These are phyloP conservation scores for Gymnorhina tibicen DNA, from an alignment of 2,113 vertebrate species.

Conservation along the genomic window DNA sequence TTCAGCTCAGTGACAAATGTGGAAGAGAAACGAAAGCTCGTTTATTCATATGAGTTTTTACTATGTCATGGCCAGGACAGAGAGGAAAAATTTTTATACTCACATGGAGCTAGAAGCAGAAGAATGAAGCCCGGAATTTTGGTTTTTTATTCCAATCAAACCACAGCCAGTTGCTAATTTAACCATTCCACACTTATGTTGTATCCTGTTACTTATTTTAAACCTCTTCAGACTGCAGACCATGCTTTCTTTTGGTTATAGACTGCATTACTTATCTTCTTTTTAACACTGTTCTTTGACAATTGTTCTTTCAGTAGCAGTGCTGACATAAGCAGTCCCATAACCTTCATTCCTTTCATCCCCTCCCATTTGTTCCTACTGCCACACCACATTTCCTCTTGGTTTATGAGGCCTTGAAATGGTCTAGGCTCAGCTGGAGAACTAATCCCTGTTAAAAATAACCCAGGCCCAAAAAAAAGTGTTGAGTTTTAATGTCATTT, in stretches of 20 bases:
- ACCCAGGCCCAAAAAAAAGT: neutral
- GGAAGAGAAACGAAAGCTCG: neutral
- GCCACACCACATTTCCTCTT: neutral
- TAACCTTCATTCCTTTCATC: neutral
- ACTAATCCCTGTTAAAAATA: neutral
- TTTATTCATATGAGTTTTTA: neutral
- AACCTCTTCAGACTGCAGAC: neutral
- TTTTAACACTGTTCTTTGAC: neutral
- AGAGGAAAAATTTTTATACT: neutral
- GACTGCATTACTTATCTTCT: neutral
- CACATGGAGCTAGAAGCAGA: neutral
- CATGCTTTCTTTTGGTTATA: neutral
- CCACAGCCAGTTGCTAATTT: neutral
- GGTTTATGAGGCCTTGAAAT: neutral
- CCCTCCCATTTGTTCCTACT: neutral
- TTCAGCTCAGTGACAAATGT: neutral
- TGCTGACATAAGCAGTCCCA: neutral
- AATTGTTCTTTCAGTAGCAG: neutral
- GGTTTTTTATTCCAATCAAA: neutral
- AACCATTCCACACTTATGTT: neutral
- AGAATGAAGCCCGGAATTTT: neutral
- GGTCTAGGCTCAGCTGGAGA: neutral
- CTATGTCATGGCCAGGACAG: neutral
- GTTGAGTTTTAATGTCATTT: neutral
- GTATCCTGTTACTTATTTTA: neutral